Evolutionary conservation across 1,140 invertebrate species (phyloP), one percentile per base, ranked within the genome.

Genomic region (Octopus bimaculoides): DNA sequence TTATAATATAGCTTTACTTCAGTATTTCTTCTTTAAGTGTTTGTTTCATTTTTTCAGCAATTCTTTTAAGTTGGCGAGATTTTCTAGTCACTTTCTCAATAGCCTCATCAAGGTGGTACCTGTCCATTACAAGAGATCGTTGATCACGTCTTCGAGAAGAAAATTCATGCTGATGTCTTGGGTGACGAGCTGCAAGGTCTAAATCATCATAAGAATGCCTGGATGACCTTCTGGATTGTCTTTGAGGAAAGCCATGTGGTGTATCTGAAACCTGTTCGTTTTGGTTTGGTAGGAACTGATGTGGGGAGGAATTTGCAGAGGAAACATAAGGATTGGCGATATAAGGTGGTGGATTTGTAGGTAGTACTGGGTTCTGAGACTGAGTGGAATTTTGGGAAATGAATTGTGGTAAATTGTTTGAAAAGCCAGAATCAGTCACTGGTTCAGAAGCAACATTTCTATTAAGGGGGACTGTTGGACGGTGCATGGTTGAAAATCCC

Each of bases 11-110:
- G 3, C 3, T 41, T 41, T 41, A 53, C 54, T 79, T 71, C 61
- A 77, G 14, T 14, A 81, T 79, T 75, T 88, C 87, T 71, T 88
- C 85, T 78, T 85, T 81, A 41, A 88, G 81, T 66, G 82, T 80
- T 41, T 85, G 80, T 82, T 86, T 88, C 87, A 88, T 88, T 80
- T 85, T 86, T 73, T 87, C 82, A 1, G 87, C 87, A 82, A 88
- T 81, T 74, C 81, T 82, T 79, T 85, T 88, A 20, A 88, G 80
- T 71, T 88, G 83, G 9, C 83, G 80, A 20, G 87, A 83, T n/a
- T 85, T 83, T 9, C 78, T 77, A 26, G 80, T 83, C 9, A 87
- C 87, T 75, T 87, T 84, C 0, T 79, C 79, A 12, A 88, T 77
- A 41, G 86, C 87, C 75, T 85, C 83, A 74, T 86, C 85, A n/a